phyloP scores from a whole-genome alignment of 2,797 vertebrate genomes.

The Phylloscopus collybita region DNA sequence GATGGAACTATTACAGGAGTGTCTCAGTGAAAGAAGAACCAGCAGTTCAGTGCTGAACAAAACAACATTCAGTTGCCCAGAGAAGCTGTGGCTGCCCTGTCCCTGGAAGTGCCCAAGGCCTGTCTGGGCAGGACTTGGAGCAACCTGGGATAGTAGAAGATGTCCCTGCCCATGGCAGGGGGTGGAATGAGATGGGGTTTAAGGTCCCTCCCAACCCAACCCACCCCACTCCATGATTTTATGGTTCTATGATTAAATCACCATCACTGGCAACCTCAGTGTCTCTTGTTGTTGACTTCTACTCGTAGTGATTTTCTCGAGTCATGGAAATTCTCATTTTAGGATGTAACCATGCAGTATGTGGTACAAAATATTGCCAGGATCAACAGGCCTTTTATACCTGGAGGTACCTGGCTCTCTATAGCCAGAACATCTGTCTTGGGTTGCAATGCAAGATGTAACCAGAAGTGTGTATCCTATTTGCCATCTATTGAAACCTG shows the following conservation, averaged over 20 bases:
- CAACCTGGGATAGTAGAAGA: not conserved
- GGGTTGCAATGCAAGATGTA: not conserved
- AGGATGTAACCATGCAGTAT: not conserved
- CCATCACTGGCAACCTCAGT: not conserved
- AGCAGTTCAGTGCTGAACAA: not conserved
- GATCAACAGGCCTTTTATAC: not conserved
- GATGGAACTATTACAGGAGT: not conserved
- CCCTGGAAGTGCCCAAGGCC: not conserved
- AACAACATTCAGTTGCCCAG: not conserved
- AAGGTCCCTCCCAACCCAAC: not conserved
- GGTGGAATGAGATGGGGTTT: too few species aligned
- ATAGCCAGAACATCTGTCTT: not conserved
- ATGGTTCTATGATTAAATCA: not conserved
- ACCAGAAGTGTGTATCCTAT: not conserved
- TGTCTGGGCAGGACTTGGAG: not conserved
- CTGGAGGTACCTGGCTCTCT: too few species aligned
- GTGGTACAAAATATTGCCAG: not conserved
- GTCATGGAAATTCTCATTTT: not conserved
- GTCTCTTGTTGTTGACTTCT: not conserved
- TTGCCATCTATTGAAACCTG: not conserved
- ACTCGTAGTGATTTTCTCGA: rapidly evolving
- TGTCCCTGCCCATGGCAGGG: not conserved
- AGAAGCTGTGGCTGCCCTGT: not conserved
- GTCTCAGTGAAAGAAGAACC: not conserved
- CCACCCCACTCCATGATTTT: not conserved